These are phyloP conservation scores for Nematopogon swammerdamellus DNA, from an alignment of 2,888 invertebrate genomes.

Conservation along the genomic window DNA sequence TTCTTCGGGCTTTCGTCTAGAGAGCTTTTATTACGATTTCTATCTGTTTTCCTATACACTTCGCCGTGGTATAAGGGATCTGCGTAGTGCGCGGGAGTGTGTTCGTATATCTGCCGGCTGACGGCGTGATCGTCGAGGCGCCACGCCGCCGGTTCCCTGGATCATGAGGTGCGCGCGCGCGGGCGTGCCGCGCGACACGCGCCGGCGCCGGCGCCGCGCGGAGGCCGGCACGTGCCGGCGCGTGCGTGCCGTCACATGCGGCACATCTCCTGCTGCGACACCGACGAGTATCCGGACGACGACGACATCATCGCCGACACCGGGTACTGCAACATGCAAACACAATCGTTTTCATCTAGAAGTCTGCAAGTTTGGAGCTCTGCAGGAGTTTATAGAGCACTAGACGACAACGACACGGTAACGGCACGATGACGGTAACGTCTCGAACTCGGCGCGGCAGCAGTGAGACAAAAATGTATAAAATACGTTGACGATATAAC, in stretches of 20 bases:
- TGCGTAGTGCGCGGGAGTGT: constrained; percentile 23
- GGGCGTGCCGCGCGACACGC: constrained; percentile 25
- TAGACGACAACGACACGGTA: too few species aligned
- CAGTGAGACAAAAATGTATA: too few species aligned
- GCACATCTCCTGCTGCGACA: constrained; percentile 64
- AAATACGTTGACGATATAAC: too few species aligned
- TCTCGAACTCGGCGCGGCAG: too few species aligned
- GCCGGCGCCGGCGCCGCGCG: constrained; percentile 36
- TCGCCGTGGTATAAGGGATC: too few species aligned
- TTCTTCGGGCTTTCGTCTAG: constrained; percentile 24
- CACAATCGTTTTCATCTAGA: neutral
- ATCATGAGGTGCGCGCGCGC: constrained; percentile 41
- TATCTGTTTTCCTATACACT: too few species aligned
- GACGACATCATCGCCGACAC: constrained; percentile 49
- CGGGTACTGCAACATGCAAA: constrained; percentile 37
- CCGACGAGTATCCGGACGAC: constrained; percentile 55
- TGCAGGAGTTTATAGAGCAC: too few species aligned
- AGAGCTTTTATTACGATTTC: too few species aligned
- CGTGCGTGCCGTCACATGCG: constrained; percentile 64
- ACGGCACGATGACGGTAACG: too few species aligned
- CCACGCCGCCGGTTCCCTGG: constrained; percentile 26
- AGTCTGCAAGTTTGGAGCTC: too few species aligned
- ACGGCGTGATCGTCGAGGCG: constrained; percentile 23
- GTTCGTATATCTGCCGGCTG: constrained; percentile 15
- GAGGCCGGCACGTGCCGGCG: constrained; percentile 34